Base-by-base conservation (phyloP, 1,140 invertebrate species). In the Dendrolimus punctatus region DNA sequence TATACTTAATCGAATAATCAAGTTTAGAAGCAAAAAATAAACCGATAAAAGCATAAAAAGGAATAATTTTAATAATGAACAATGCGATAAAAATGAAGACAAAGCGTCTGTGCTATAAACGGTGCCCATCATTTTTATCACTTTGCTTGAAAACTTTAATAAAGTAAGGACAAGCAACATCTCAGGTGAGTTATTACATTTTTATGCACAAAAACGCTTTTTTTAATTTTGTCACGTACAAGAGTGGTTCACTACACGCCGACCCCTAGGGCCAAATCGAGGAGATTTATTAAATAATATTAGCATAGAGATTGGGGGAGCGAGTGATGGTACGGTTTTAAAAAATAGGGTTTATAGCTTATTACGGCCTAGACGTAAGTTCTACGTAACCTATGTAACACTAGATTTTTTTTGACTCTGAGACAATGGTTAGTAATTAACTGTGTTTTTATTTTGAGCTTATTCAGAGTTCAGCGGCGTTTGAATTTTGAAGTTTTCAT, bases 91-190 rank as follows among this genome's bases (percentile, higher is more conserved):
- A 73, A 75, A 73, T 70, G 72, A 76, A 76, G 71, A 73, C 68
- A 77, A 73, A 72, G 61, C 64, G 53, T 49, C 52, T 57, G 42
- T 40, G 58, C 68, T 72, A 76, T 68, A 56, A 69, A 71, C 60
- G 61, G 62, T 62, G 65, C 57, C 65, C 66, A 67, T 77, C 66
- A 78, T 80, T 81, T 80, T 81, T 81, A 80, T 80, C 72, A 76
- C 71, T 78, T 81, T 69, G 55, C 68, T 55, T 60, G 67, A 73
- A 76, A 71, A 80, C 71, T 80, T 80, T 81, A 81, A 81, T 81
- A 84, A 84, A 79, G 73, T 58, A 68, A 62, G 58, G 69, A 73
- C 71, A 70, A 60, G 53, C 42, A 51, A 53, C 59, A 47, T 49
- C 53, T 54, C 64, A 67, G 71, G 62, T 77, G 65, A 81, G 71